These are phyloP conservation scores for Abramis brama DNA, from an alignment of 2,113 vertebrate species.

Conservation along the genomic window DNA sequence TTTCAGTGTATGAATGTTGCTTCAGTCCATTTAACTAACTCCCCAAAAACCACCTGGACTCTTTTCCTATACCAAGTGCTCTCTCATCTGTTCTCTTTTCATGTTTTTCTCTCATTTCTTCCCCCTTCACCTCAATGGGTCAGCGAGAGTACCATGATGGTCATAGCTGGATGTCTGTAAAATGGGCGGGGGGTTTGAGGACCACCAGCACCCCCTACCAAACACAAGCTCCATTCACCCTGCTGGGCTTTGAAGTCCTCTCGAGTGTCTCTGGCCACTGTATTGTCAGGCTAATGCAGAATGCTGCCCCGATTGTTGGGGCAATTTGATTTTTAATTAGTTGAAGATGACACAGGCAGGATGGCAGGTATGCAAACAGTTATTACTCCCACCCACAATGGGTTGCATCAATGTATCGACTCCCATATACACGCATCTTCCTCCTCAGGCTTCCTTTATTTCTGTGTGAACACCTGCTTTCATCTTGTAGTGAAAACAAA, in stretches of 20 bases:
- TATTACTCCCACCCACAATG: constrained; percentile 26
- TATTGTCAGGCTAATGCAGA: constrained; percentile 58
- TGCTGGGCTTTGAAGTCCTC: constrained; percentile 55
- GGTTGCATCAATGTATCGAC: not conserved
- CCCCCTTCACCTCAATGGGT: constrained; percentile 41
- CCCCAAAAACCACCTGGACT: constrained; percentile 33
- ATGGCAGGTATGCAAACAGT: constrained; percentile 27
- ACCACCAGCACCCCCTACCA: constrained; percentile 44
- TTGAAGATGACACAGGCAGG: constrained; percentile 24
- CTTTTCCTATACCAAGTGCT: constrained; percentile 35
- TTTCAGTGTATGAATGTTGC: constrained; percentile 10
- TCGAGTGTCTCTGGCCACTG: constrained; percentile 49
- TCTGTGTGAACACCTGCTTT: not conserved
- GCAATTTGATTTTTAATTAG: constrained; percentile 54
- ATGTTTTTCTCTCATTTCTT: not conserved
- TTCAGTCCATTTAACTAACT: constrained; percentile 14
- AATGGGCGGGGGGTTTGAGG: constrained; percentile 38
- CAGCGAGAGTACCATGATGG: constrained; percentile 49
- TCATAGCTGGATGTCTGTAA: constrained; percentile 33
- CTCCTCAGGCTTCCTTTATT: not conserved
- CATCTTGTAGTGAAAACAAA: constrained; percentile 3
- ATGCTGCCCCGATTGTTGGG: constrained; percentile 51
- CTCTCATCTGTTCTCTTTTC: constrained; percentile 52
- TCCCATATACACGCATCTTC: not conserved
- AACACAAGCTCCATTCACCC: constrained; percentile 57